phyloP scores from a whole-genome alignment of 2,113 vertebrate genomes.

The Engraulis encrasicolus region DNA sequence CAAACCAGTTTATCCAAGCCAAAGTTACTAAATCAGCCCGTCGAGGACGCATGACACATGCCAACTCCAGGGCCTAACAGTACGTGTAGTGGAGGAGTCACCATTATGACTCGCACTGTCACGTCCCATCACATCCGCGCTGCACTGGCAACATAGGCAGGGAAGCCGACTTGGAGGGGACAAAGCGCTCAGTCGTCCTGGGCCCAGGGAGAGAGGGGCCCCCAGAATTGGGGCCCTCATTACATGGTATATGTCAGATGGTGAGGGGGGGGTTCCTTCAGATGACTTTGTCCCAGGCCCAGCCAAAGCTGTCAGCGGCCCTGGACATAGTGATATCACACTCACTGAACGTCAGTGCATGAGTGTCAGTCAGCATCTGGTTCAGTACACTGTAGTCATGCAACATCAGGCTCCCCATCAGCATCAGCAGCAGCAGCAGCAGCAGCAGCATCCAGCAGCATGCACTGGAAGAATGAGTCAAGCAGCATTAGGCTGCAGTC shows the following conservation, averaged over 20 bases:
- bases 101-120: neutral
- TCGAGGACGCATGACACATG: neutral
- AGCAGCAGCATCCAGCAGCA: neutral
- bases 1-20: no score
- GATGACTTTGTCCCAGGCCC: no score
- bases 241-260: no score
- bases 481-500: neutral
- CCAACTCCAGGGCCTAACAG: no score
- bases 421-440: neutral
- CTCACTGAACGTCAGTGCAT: neutral
- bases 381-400: neutral
- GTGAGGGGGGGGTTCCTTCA: no score
- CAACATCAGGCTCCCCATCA: neutral
- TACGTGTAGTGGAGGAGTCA: no score
- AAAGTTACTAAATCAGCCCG: no score
- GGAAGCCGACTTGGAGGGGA: no score
- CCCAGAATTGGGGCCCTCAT: no score
- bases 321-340: neutral
- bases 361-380: neutral
- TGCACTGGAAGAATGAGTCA: neutral
- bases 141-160: neutral
- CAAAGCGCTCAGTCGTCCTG: no score
- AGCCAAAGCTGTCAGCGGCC: no score
- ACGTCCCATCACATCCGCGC: neutral
- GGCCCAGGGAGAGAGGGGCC: no score